Percentiles rank a stretch among this genome's conserved stretches.
phyloP scores from a whole-genome alignment of 2,888 invertebrate genomes.

The Trypoxylon attenuatum region DNA sequence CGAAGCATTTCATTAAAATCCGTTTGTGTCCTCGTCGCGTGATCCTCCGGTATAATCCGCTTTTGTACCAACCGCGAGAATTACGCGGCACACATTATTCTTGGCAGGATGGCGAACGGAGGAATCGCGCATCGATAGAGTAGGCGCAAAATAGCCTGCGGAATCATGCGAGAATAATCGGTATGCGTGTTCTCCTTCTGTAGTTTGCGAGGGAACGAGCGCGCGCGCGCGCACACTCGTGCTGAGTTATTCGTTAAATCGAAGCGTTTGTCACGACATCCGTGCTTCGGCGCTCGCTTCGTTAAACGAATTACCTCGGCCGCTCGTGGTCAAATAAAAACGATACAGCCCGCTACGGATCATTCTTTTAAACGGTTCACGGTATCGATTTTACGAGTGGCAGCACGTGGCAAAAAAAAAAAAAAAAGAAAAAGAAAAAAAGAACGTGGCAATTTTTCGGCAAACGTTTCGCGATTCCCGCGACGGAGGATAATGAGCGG shows the following conservation, averaged over 20 bases:
- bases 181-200: conserved; percentile 39
- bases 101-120: conserved; percentile 12
- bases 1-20: conserved; percentile 16
- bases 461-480: no score
- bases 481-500: conserved; percentile 48
- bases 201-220: background rate
- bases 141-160: conserved; percentile 19
- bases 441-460: no score
- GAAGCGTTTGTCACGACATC: conserved; percentile 17
- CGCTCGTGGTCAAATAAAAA: background rate
- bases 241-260: conserved; percentile 33
- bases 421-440: no score
- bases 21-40: conserved; percentile 1
- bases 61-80: conserved; percentile 8
- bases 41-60: conserved; percentile 18
- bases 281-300: background rate
- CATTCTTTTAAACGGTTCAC: background rate
- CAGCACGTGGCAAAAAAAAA: background rate
- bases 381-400: background rate
- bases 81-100: conserved; percentile 28
- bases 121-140: conserved; percentile 29
- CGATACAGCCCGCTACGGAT: background rate
- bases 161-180: conserved; percentile 39
- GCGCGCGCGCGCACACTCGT: background rate
- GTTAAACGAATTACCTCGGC: background rate